Conservation (phyloP, 2,113 vertebrate genomes). For the Danionella cerebrum region DNA sequence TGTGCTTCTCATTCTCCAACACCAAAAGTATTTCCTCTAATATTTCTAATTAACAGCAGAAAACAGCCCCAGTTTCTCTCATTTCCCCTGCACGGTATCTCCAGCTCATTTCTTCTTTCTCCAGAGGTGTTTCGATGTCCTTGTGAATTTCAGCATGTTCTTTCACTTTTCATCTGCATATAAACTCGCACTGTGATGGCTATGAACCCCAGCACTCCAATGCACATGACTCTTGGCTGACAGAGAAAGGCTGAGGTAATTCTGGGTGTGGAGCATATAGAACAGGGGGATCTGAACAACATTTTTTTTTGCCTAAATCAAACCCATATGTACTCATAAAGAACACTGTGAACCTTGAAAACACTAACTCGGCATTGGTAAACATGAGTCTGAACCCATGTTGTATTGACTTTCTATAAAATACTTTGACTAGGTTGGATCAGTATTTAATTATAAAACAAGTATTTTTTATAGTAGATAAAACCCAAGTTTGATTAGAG, state of each 20-base stretch:
- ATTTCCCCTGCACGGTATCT: neutral
- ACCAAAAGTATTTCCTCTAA: neutral
- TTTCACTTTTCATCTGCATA: constrained; percentile 25
- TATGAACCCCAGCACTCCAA: neutral
- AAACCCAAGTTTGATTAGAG: no score
- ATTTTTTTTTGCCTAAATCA: neutral
- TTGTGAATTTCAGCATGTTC: constrained; percentile 21
- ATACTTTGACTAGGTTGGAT: no score
- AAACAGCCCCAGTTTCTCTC: neutral
- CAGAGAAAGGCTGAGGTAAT: neutral
- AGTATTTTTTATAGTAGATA: no score
- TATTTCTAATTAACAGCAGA: neutral
- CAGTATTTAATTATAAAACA: no score
- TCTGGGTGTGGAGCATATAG: neutral
- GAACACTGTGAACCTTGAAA: neutral
- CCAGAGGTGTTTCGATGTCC: constrained; percentile 9
- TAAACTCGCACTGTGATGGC: neutral
- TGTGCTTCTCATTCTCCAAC: neutral
- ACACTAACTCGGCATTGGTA: no score
- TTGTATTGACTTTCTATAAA: no score
- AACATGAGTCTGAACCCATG: no score
- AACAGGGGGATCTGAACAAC: neutral
- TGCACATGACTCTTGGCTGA: neutral
- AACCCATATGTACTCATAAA: neutral
- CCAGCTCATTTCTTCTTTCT: neutral